Evolutionary conservation across 2,888 invertebrate genomes (phyloP).

Genomic region (Platerodrilus igneus): DNA sequence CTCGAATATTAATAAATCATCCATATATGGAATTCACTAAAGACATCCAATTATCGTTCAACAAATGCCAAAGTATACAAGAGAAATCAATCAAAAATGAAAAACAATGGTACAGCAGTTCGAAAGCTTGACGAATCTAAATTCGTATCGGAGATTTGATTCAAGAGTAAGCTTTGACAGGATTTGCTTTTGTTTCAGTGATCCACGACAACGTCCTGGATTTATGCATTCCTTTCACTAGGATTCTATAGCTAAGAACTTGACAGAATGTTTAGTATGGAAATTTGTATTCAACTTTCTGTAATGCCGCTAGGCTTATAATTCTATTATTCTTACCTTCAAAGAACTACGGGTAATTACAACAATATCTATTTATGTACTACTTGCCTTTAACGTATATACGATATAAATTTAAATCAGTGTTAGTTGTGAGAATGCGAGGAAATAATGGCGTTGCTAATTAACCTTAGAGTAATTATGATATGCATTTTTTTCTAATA

Average conservation of each 20-base stretch:
- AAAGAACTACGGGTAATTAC: too few relatives aligned
- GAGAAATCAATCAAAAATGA: conserved; percentile 45
- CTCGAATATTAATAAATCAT: too few relatives aligned
- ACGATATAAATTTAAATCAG: too few relatives aligned
- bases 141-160: conserved; percentile 45
- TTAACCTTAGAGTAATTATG: too few relatives aligned
- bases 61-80: conserved; percentile 15
- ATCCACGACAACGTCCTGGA: conserved; percentile 42
- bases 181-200: conserved; percentile 43
- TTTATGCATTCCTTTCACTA: conserved; percentile 34
- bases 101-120: conserved; percentile 43
- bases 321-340: too few relatives aligned
- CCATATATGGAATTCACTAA: neutral
- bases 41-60: conserved; percentile 15
- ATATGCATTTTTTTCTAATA: too few relatives aligned
- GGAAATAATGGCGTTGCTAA: too few relatives aligned
- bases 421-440: too few relatives aligned
- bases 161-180: conserved; percentile 42
- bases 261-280: conserved; percentile 9
- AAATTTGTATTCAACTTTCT: too few relatives aligned
- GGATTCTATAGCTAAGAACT: conserved; percentile 12
- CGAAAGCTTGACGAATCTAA: conserved; percentile 40
- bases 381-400: too few relatives aligned
- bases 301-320: too few relatives aligned
- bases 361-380: too few relatives aligned